phyloP scores from a whole-genome alignment of 2,888 invertebrate genomes.

The Erpobdella octoculata region DNA sequence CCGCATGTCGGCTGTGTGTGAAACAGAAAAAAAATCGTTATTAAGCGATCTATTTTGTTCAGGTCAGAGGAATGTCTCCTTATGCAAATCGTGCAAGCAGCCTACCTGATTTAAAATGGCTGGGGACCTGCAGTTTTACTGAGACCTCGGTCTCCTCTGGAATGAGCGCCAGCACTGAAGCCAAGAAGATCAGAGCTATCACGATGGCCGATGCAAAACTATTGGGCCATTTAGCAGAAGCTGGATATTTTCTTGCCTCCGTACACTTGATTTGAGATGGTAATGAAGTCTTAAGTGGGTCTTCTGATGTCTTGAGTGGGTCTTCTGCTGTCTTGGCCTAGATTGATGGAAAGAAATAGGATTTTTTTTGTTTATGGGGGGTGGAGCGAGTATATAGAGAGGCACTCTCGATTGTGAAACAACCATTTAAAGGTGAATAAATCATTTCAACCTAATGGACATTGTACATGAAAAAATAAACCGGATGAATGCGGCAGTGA shows the following conservation, averaged over 20 bases:
- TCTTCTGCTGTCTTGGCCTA: slow-evolving; percentile 1
- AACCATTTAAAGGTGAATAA: too few relatives aligned
- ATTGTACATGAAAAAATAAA: too few relatives aligned
- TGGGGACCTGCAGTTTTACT: neutral
- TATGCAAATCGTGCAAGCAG: neutral
- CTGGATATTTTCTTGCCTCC: neutral
- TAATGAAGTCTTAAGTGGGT: slow-evolving; percentile 4
- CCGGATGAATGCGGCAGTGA: too few relatives aligned
- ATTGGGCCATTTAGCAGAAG: neutral
- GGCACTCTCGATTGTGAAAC: too few relatives aligned
- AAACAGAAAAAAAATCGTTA: too few relatives aligned
- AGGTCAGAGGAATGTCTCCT: too few relatives aligned
- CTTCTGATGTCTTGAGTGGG: slow-evolving; percentile 3
- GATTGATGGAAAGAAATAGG: neutral
- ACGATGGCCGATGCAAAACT: neutral
- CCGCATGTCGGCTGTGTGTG: too few relatives aligned
- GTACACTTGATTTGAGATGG: neutral
- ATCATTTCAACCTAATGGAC: too few relatives aligned
- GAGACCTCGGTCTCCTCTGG: neutral
- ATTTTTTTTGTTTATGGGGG: neutral
- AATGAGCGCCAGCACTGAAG: neutral
- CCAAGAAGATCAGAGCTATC: neutral
- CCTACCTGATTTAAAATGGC: neutral
- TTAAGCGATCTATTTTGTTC: too few relatives aligned
- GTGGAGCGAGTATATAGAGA: too few relatives aligned